Evolutionary conservation across 2,888 invertebrate species (phyloP), one percentile per base, ranked within the genome.

Genomic region (Lymantria monacha): DNA sequence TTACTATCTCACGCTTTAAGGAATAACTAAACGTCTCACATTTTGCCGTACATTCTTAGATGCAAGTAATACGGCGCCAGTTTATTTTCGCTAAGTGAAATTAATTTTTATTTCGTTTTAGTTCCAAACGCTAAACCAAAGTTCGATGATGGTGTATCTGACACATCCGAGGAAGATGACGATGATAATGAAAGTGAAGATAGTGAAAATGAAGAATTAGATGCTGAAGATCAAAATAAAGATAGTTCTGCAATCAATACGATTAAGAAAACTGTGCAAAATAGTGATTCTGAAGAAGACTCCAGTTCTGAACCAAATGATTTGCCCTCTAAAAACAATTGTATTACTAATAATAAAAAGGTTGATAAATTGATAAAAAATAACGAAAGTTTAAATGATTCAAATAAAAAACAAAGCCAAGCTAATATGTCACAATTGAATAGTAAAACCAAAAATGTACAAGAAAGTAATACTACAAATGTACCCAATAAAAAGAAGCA

Each of bases 91-190:
- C 22, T 22, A 22, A 22, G 3, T 22, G 22, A 22, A 22, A 22
- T 22, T 10, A 22, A 3, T 13, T 41, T 13, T 12, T 12, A 13
- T 44, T 42, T 37, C 7, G 46, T 69, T 81, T 52, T 61, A 91
- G 90, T 89, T 30, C 89, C 89, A 42, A 89, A 88, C 42, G 71
- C 83, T 2, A 85, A 84, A 61, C 80, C 80, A 7, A 83, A 85
- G 57, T 88, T 81, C 38, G 74, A 89, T 14, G 88, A 87, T 51
- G 88, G 87, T 0, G 67, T 89, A 59, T 87, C 89, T 1, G 89
- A 88, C 51, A 83, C 83, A 38, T 87, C 85, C 44, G 83, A 83
- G 40, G 79, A 76, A 42, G 72, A 66, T 9, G 70, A 70, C 59
- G 79, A 87, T 41, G 79, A 75, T 51, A 74, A 85, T 36, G 51